Conservation (phyloP, 2,888 invertebrate genomes). For the Orchestes rusci region DNA sequence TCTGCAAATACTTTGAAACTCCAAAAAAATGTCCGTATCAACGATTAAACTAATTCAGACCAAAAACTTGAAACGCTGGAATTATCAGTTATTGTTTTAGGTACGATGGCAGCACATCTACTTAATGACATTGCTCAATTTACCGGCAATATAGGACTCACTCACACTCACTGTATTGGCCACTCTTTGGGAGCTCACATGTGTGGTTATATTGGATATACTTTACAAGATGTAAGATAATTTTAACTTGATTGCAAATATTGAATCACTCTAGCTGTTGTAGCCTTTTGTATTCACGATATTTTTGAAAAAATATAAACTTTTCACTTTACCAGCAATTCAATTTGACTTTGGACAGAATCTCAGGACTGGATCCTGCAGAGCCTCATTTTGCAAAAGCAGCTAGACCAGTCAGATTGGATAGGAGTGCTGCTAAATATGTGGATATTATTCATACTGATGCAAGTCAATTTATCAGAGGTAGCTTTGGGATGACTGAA, state of each 20-base stretch:
- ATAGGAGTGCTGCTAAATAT: constrained; percentile 77
- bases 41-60: too few relatives aligned
- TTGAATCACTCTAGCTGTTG: too few relatives aligned
- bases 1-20: too few relatives aligned
- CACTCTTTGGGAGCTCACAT: constrained; percentile 84
- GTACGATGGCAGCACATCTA: constrained; percentile 70
- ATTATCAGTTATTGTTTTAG: constrained; percentile 14
- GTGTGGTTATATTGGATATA: constrained; percentile 75
- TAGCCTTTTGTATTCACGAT: too few relatives aligned
- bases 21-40: too few relatives aligned
- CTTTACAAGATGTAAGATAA: constrained; percentile 53
- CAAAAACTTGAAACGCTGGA: too few relatives aligned
- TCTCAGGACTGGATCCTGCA: constrained; percentile 86
- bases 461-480: constrained; percentile 66
- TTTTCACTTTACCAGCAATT: constrained; percentile 46
- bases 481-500: constrained; percentile 64
- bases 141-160: constrained; percentile 46
- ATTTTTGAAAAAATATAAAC: constrained; percentile 1
- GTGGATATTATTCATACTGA: constrained; percentile 91
- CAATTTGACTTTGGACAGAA: constrained; percentile 65
- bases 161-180: constrained; percentile 75
- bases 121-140: constrained; percentile 43
- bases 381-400: constrained; percentile 85
- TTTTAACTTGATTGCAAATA: neutral
- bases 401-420: constrained; percentile 71